Evolutionary conservation across 2,888 invertebrate species (phyloP), one percentile per base, ranked within the genome.

Genomic region (Mellilla xanthometata): DNA sequence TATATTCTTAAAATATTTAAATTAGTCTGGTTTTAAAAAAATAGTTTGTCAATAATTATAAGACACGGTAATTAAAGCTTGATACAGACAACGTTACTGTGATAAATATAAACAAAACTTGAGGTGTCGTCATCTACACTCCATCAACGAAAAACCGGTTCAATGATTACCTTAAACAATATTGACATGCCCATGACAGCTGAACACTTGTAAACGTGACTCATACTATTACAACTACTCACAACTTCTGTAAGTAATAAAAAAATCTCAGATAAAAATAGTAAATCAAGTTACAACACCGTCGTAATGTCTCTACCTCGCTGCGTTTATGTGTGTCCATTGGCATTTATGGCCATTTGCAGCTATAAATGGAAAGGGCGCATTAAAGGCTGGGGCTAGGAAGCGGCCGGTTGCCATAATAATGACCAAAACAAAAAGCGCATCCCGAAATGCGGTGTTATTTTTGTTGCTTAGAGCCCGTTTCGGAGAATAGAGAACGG

Each of bases 381-480:
- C 12, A 32, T 12, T 31, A 40, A 40, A 28, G n/a, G 15, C 15
- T 23, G 24, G 48, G 54, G 57, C 52, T 59, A 68, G 58, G 60
- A 70, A 63, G 60, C 53, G 58, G 60, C 56, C 55, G 54, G 68
- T 67, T 75, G 68, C 62, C 64, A 70, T 81, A 73, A 72, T 77
- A 76, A 74, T 75, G 68, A 72, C 71, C 72, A 79, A 81, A 83
- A 82, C 79, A 84, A 83, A 85, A 85, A 83, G 76, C 76, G 78
- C 81, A 81, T 84, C 85, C 84, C 83, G 72, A 83, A 85, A 81
- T 72, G 77, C 66, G 63, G 63, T 71, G 80, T 81, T 88, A 85
- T 88, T 89, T 87, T 85, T 76, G 85, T 85, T 87, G 80, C 75
- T 71, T 80, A 80, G 80, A 78, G 79, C 79, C 78, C 76, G 78